These are phyloP conservation scores for Misgurnus mizolepis DNA, from an alignment of 2,113 vertebrate species.

Conservation along the genomic window DNA sequence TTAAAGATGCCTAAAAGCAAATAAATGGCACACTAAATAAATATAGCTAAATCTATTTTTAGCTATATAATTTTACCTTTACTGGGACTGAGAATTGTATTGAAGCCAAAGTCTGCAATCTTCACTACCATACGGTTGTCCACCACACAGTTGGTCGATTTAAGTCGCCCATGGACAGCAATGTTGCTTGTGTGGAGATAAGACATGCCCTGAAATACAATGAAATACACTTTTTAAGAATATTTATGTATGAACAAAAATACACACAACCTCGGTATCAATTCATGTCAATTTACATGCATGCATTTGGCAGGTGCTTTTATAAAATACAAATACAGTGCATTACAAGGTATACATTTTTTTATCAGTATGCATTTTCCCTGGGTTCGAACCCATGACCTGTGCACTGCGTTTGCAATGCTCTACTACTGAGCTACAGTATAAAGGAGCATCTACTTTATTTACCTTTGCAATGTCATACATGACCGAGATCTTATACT, in stretches of 20 bases:
- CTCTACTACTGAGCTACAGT: no score
- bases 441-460: not conserved
- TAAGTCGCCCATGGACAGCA: slow-evolving; percentile 92
- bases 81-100: slow-evolving; percentile 82
- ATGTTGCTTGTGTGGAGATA: slow-evolving; percentile 93
- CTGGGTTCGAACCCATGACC: no score
- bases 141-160: slow-evolving; percentile 96
- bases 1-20: not conserved
- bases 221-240: no score
- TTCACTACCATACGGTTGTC: slow-evolving; percentile 98
- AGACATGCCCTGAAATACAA: slow-evolving; percentile 88
- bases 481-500: slow-evolving; percentile 97
- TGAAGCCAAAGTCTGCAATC: slow-evolving; percentile 95
- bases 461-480: slow-evolving; percentile 96
- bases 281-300: no score
- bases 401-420: no score
- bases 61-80: slow-evolving; percentile 86
- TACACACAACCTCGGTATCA: no score
- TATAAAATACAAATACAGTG: no score
- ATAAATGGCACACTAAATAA: not conserved
- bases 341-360: no score
- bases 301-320: no score
- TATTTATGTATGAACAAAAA: no score
- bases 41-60: not conserved
- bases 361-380: no score